phyloP scores from a whole-genome alignment of 1,140 invertebrate species.

The Pissodes strobi region DNA sequence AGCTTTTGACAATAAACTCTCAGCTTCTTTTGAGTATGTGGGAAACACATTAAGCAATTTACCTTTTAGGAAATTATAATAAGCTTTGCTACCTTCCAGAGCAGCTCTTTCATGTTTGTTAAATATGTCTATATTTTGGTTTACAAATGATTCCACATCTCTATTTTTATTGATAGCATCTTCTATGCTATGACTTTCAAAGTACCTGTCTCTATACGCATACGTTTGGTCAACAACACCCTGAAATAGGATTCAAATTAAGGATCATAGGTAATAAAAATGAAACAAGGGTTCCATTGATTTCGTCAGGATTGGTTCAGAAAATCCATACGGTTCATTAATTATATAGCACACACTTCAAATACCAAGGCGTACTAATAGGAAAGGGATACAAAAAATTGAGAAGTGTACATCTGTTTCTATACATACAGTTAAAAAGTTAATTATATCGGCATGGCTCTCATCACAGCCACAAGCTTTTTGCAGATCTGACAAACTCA shows the following conservation, averaged over 20 bases:
- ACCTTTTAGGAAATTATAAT: slow-evolving; percentile 77
- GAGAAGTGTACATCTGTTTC: slow-evolving; percentile 6
- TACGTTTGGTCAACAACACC: slow-evolving; percentile 27
- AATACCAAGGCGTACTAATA: too few species aligned
- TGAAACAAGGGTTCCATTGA: not conserved
- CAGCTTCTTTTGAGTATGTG: slow-evolving; percentile 70
- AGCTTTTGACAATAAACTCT: slow-evolving; percentile 77
- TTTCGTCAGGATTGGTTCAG: too few species aligned
- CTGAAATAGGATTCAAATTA: slow-evolving; percentile 25
- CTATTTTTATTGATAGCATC: slow-evolving; percentile 68
- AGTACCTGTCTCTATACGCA: slow-evolving; percentile 60
- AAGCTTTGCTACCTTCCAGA: slow-evolving; percentile 63
- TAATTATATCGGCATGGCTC: slow-evolving; percentile 9
- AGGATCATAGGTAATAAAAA: not conserved
- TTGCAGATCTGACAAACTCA: slow-evolving; percentile 18
- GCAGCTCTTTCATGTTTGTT: slow-evolving; percentile 63
- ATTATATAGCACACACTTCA: too few species aligned
- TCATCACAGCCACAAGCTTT: not conserved
- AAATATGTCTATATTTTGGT: slow-evolving; percentile 66
- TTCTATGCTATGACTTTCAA: slow-evolving; percentile 73
- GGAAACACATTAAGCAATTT: slow-evolving; percentile 76
- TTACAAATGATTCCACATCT: slow-evolving; percentile 70
- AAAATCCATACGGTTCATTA: too few species aligned
- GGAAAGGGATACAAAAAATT: too few species aligned
- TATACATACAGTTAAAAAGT: slow-evolving; percentile 24